A percentile compares a stretch with the other conserved stretches of the same genome.
Conservation (phyloP, 2,113 vertebrate genomes). For the Murina feae region DNA sequence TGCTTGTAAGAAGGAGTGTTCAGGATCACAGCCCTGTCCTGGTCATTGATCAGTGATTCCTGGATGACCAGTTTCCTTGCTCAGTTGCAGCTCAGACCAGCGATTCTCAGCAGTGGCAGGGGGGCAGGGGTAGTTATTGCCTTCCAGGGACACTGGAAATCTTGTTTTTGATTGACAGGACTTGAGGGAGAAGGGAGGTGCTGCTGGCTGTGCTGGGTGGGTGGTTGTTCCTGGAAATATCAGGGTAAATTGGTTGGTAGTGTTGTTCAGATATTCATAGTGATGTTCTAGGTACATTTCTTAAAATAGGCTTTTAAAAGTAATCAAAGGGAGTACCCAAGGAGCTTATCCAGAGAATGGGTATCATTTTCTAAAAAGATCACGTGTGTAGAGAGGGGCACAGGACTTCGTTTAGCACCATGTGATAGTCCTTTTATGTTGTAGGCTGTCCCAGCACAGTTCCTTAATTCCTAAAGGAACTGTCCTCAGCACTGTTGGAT, state of each 20-base stretch:
- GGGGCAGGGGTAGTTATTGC: fast-evolving
- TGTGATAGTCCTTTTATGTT: fast-evolving
- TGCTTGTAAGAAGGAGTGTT: fast-evolving
- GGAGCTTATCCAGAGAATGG: neutral
- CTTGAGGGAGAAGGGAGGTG: fast-evolving
- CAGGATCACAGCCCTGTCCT: neutral
- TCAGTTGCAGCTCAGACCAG: neutral
- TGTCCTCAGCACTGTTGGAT: fast-evolving
- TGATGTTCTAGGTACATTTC: neutral
- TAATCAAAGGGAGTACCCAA: neutral
- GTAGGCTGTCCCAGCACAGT: neutral
- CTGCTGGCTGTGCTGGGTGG: neutral
- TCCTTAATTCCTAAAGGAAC: neutral
- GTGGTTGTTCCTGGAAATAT: neutral
- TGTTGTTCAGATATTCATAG: neutral
- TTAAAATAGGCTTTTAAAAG: neutral
- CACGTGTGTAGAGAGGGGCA: neutral
- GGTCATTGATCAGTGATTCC: fast-evolving
- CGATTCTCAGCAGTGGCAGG: fast-evolving
- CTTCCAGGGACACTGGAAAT: neutral
- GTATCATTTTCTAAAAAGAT: fast-evolving
- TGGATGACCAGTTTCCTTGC: fast-evolving
- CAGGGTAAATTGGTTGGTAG: neutral
- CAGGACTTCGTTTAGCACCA: fast-evolving
- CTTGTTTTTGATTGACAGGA: neutral